A percentile compares a stretch with the other conserved stretches of the same genome.
phyloP scores from a whole-genome alignment of 2,797 vertebrate species.

The Cyprinodon diabolis region DNA sequence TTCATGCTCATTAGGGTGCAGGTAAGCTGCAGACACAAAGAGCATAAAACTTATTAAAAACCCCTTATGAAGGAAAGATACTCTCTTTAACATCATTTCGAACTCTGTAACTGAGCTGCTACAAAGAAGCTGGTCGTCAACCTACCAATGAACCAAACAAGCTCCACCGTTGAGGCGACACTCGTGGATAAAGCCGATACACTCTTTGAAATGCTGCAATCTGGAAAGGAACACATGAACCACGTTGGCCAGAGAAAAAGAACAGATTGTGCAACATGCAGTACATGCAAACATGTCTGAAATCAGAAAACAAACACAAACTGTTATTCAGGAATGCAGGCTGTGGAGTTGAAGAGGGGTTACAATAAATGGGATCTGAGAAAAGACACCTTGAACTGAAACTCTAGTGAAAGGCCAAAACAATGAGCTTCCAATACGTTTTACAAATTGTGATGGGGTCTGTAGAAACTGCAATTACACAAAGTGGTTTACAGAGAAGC shows the following conservation, averaged over 20 bases:
- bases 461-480: slow-evolving; percentile 26
- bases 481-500: neutral
- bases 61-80: neutral
- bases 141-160: slow-evolving; percentile 92
- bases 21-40: neutral
- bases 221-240: slow-evolving; percentile 65
- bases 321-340: slow-evolving; percentile 15
- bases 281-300: neutral
- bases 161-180: slow-evolving; percentile 85
- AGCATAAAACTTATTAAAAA: neutral
- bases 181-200: slow-evolving; percentile 89
- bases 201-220: slow-evolving; percentile 89
- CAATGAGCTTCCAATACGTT: slow-evolving; percentile 8
- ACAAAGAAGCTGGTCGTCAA: slow-evolving; percentile 20
- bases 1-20: neutral
- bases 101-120: neutral
- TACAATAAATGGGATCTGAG: slow-evolving; percentile 61
- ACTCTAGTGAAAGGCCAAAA: slow-evolving; percentile 34
- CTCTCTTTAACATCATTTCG: neutral
- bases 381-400: slow-evolving; percentile 71
- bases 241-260: neutral
- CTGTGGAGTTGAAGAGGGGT: slow-evolving; percentile 39
- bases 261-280: neutral
- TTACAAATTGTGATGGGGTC: slow-evolving; percentile 18
- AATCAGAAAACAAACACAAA: slow-evolving; percentile 1